A percentile compares a stretch with the other conserved stretches of the same genome.
These are phyloP conservation scores for Drosophila seclusa DNA, from an alignment of 2,888 invertebrate species.

Conservation along the genomic window DNA sequence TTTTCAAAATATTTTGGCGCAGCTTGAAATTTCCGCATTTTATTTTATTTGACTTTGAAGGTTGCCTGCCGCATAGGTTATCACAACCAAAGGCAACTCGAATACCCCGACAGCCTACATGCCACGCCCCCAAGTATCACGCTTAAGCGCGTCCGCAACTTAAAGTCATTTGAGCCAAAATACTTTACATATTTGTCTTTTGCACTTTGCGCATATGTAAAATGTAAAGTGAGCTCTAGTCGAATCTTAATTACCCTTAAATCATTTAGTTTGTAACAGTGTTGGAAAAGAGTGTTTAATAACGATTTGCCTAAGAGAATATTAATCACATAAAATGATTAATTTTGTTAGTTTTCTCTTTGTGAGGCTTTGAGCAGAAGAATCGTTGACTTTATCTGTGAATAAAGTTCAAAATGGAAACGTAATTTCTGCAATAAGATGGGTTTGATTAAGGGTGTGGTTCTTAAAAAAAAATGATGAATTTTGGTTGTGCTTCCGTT, in stretches of 20 bases:
- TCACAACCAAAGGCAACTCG: conserved; percentile 2
- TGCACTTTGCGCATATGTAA: conserved; percentile 45
- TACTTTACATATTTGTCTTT: conserved; percentile 71
- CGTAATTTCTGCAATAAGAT: neutral
- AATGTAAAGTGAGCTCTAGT: neutral
- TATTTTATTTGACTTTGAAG: conserved; percentile 37
- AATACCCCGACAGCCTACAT: neutral
- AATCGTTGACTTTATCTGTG: neutral
- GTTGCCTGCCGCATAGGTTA: conserved; percentile 39
- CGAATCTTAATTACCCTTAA: conserved; percentile 17
- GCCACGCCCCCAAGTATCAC: conserved; percentile 22
- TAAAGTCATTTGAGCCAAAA: conserved; percentile 54
- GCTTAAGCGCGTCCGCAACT: conserved; percentile 38
- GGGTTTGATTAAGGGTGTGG: neutral
- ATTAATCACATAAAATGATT: neutral
- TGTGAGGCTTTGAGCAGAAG: neutral
- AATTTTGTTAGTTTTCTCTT: too few species aligned
- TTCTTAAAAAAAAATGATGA: neutral
- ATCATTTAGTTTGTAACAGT: neutral
- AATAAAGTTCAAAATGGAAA: neutral
- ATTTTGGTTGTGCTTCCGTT: neutral
- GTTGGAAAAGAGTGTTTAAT: neutral
- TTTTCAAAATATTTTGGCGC: conserved; percentile 36
- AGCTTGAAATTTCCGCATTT: conserved; percentile 39
- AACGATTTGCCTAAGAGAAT: neutral